Conservation (phyloP, 2,888 invertebrate genomes). For the Apamea epomidion region DNA sequence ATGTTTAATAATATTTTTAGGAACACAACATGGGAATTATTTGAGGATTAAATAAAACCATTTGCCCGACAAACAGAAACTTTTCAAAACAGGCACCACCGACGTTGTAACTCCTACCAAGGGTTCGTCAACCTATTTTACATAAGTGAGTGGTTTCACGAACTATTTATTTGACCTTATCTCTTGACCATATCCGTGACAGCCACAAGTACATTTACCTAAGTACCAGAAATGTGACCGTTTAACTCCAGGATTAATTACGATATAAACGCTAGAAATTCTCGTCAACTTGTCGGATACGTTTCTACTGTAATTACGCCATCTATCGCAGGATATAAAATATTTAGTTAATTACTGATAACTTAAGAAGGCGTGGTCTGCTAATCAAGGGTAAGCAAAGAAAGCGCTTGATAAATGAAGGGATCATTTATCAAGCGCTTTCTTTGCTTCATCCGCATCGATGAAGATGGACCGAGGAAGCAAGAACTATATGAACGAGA, state of each 20-base stretch:
- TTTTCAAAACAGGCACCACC: neutral
- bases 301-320: slow-evolving; percentile 46
- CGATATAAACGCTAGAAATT: slow-evolving; percentile 54
- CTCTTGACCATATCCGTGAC: slow-evolving; percentile 22
- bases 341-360: slow-evolving; percentile 50
- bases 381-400: slow-evolving; percentile 18
- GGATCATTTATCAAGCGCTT: slow-evolving; percentile 18
- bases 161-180: neutral
- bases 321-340: slow-evolving; percentile 53
- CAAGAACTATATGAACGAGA: neutral
- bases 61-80: neutral
- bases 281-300: slow-evolving; percentile 50
- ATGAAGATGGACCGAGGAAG: neutral
- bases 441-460: slow-evolving; percentile 8
- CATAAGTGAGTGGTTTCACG: neutral
- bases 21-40: neutral
- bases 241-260: slow-evolving; percentile 41
- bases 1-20: neutral
- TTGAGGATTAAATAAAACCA: neutral
- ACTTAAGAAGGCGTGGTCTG: slow-evolving; percentile 13
- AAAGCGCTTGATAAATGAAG: too few species aligned
- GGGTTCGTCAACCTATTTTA: neutral
- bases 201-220: neutral
- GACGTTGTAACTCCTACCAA: neutral
- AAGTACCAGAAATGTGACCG: slow-evolving; percentile 29